Percentiles rank a stretch among this genome's conserved stretches.
Evolutionary conservation across 2,888 invertebrate species (phyloP).

Genomic region (Dasypolia templi): DNA sequence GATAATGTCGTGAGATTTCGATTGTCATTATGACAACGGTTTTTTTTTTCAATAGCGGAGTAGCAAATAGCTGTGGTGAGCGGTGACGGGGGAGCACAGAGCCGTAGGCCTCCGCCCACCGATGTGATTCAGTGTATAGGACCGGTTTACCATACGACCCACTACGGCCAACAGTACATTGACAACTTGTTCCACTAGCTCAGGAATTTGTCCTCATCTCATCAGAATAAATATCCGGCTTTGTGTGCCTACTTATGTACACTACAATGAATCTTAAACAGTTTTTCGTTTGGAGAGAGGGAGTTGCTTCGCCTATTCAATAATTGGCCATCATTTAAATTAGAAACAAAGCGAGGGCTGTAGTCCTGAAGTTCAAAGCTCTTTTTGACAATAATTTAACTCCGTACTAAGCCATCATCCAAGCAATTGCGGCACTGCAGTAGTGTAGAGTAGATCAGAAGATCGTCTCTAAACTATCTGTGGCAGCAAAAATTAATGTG

Average conservation of each 20-base stretch:
- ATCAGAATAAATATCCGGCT: constrained; percentile 2
- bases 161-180: constrained; percentile 29
- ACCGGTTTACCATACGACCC: constrained; percentile 43
- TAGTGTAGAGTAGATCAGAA: not conserved
- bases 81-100: not conserved
- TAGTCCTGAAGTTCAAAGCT: not conserved
- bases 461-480: not conserved
- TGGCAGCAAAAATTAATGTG: not conserved
- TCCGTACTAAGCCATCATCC: not conserved
- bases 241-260: not conserved
- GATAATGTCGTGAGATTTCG: not conserved
- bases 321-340: not conserved
- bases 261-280: not conserved
- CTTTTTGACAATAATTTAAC: not conserved
- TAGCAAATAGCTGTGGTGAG: constrained; percentile 1
- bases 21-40: no score
- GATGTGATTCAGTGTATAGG: constrained; percentile 2
- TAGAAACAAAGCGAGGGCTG: not conserved
- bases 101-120: constrained; percentile 41
- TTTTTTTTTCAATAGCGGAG: constrained; percentile 1
- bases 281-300: not conserved
- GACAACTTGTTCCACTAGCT: constrained; percentile 20
- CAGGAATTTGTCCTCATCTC: constrained; percentile 22
- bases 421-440: not conserved
- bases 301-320: not conserved